Conservation (phyloP, 1,140 invertebrate species). For the Drosophila quadrilineata region DNA sequence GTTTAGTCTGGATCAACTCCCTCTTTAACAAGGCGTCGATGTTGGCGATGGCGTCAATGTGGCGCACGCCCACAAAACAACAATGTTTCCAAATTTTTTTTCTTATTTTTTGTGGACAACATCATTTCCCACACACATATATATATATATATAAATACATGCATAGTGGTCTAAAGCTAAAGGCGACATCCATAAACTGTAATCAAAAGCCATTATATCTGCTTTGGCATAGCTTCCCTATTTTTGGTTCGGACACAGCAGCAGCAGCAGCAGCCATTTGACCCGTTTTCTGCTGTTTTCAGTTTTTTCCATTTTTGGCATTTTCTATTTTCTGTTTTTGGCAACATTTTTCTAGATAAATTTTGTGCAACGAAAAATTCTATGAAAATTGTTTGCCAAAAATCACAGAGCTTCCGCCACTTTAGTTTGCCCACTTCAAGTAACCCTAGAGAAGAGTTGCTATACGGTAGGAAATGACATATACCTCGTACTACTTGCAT, state of each 20-base stretch:
- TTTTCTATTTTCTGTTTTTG: no score
- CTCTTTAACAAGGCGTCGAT: constrained; percentile 4
- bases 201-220: constrained; percentile 79
- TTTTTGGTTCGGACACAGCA: constrained; percentile 10
- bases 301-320: no score
- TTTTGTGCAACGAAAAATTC: constrained; percentile 73
- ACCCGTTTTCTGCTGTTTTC: constrained; percentile 5
- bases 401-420: constrained; percentile 62
- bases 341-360: constrained; percentile 74
- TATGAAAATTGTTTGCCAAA: constrained; percentile 75
- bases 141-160: neutral
- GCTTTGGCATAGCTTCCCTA: constrained; percentile 34
- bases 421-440: constrained; percentile 29
- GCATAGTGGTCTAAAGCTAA: constrained; percentile 40
- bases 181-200: constrained; percentile 78
- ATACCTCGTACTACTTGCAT: no score
- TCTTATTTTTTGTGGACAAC: no score
- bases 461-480: no score
- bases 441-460: no score
- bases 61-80: constrained; percentile 60
- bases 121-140: neutral
- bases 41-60: constrained; percentile 56
- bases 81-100: no score
- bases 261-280: neutral
- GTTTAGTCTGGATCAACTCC: constrained; percentile 6